These are phyloP conservation scores for Oligia latruncula DNA, from an alignment of 2,888 invertebrate species.

Conservation along the genomic window DNA sequence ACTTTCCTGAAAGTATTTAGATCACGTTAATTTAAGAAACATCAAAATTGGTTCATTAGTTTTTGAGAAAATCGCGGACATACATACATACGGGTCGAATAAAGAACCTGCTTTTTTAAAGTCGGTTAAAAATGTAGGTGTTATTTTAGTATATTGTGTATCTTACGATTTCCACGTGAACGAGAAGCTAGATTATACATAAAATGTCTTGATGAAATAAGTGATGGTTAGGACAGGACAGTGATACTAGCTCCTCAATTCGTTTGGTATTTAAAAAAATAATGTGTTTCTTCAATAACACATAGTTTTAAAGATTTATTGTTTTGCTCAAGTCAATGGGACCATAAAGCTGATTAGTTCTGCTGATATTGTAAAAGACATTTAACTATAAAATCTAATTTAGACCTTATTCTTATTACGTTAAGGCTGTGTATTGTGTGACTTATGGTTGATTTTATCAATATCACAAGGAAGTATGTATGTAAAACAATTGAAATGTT, in stretches of 20 bases:
- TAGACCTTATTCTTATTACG: background rate
- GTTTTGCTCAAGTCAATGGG: conserved; percentile 62
- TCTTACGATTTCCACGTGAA: background rate
- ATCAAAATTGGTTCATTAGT: no score
- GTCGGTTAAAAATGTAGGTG: background rate
- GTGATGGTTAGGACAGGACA: background rate
- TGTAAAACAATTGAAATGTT: conserved; percentile 45
- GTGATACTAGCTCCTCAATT: background rate
- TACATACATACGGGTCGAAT: no score
- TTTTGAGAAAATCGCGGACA: no score
- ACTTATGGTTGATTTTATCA: conserved; percentile 24
- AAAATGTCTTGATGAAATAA: background rate
- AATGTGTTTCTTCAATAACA: conserved; percentile 13
- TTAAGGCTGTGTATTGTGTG: conserved; percentile 19
- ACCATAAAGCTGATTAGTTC: conserved; percentile 64
- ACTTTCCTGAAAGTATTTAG: no score
- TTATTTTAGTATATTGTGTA: background rate
- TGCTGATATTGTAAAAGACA: conserved; percentile 53
- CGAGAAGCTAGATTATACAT: background rate
- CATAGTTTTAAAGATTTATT: conserved; percentile 47
- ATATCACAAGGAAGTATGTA: conserved; percentile 25
- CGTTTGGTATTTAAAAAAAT: background rate
- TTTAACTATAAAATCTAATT: background rate
- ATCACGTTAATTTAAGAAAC: no score
- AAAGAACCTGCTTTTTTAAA: no score